Conservation (phyloP, 2,888 invertebrate species). For the Eristalis intricaria region DNA sequence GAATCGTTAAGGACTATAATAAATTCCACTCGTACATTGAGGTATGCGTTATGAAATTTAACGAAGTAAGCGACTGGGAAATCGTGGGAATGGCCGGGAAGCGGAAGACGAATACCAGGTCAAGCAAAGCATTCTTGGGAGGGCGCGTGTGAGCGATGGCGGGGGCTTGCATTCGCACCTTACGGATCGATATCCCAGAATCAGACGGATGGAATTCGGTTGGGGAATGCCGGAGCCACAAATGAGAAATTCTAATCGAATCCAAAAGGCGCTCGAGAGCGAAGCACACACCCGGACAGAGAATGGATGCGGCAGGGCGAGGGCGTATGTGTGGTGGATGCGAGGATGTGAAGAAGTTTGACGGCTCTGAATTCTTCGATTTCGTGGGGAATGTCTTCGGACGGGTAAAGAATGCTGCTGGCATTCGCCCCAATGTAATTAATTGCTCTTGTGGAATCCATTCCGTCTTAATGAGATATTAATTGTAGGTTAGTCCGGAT, state of each 20-base stretch:
- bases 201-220: conserved; percentile 44
- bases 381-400: conserved; percentile 42
- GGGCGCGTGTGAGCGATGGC: not conserved
- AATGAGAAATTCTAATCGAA: conserved; percentile 61
- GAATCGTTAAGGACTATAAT: conserved; percentile 59
- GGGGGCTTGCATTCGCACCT: conserved; percentile 11
- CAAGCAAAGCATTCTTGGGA: conserved; percentile 5
- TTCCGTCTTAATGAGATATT: conserved; percentile 61
- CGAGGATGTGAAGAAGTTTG: conserved; percentile 32
- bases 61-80: conserved; percentile 48
- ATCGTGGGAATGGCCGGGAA: conserved; percentile 50
- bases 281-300: not conserved
- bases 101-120: conserved; percentile 18
- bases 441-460: conserved; percentile 51
- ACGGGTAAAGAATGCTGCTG: conserved; percentile 27
- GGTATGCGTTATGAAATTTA: conserved; percentile 68
- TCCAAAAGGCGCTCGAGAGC: not conserved
- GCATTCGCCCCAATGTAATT: conserved; percentile 47
- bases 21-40: conserved; percentile 65
- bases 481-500: conserved; percentile 52
- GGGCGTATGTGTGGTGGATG: not conserved
- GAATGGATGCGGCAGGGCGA: not conserved
- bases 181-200: conserved; percentile 40
- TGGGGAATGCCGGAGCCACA: conserved; percentile 56
- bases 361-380: conserved; percentile 27